Percentiles rank a stretch among this genome's conserved stretches.
Conservation (phyloP, 2,888 invertebrate species). For the Formica aserva region DNA sequence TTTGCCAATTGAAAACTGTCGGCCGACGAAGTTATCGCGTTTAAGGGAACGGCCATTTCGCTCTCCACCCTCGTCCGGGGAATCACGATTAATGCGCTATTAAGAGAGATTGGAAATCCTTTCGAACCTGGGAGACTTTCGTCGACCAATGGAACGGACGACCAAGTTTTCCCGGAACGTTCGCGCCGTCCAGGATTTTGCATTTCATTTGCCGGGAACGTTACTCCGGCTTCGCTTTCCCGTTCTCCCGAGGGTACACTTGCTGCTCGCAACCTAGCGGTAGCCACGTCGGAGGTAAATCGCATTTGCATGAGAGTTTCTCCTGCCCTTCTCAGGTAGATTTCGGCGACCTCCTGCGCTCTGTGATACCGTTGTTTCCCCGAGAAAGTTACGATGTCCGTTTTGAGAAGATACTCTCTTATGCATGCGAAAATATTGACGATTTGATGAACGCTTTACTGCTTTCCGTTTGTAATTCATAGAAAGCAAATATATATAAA, state of each 20-base stretch:
- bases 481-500: neutral
- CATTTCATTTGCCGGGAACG: constrained; percentile 72
- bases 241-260: constrained; percentile 68
- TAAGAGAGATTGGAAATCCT: constrained; percentile 78
- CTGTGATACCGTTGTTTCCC: constrained; percentile 63
- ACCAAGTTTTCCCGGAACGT: constrained; percentile 66
- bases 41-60: constrained; percentile 32
- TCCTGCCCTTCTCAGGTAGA: constrained; percentile 61
- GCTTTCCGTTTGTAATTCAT: neutral
- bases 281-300: constrained; percentile 60
- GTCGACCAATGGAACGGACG: constrained; percentile 63
- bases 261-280: constrained; percentile 44
- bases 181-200: constrained; percentile 71
- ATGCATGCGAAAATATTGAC: constrained; percentile 6
- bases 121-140: constrained; percentile 71
- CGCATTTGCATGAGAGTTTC: constrained; percentile 68
- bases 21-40: constrained; percentile 66
- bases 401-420: constrained; percentile 27
- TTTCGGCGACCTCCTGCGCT: constrained; percentile 58
- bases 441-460: neutral
- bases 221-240: constrained; percentile 57
- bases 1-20: constrained; percentile 70
- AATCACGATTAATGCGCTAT: constrained; percentile 77
- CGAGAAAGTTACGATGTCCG: constrained; percentile 26
- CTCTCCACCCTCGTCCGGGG: constrained; percentile 46